phyloP scores from a whole-genome alignment of 2,888 invertebrate genomes.

The Lithosia quadra region DNA sequence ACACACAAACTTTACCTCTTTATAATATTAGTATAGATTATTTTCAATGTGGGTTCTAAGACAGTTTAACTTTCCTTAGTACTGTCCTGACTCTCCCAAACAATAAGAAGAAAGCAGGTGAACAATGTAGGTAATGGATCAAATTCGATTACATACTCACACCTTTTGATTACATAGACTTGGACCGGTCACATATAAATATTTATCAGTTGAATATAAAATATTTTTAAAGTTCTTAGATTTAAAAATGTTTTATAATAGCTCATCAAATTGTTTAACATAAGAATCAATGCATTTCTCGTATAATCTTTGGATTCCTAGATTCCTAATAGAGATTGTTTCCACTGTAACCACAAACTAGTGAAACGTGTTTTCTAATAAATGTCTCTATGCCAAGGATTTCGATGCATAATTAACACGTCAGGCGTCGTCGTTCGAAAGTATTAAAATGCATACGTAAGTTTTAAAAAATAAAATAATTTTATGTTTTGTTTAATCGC shows the following conservation, averaged over 20 bases:
- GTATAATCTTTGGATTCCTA: too few species aligned
- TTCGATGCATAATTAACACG: neutral
- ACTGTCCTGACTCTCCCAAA: too few species aligned
- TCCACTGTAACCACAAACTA: too few species aligned
- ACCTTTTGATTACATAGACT: neutral
- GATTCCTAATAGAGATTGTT: too few species aligned
- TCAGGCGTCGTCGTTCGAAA: neutral
- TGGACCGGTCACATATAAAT: neutral
- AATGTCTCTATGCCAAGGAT: neutral
- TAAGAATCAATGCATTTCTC: too few species aligned
- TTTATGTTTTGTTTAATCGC: neutral
- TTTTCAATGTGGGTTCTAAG: too few species aligned
- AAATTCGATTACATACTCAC: too few species aligned
- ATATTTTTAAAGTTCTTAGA: neutral
- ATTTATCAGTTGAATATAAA: neutral
- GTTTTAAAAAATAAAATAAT: neutral
- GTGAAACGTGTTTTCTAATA: neutral
- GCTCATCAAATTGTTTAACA: neutral
- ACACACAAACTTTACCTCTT: too few species aligned
- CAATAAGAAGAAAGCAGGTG: neutral
- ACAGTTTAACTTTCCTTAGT: too few species aligned
- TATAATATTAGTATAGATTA: too few species aligned
- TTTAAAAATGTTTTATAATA: neutral
- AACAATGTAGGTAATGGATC: too few species aligned
- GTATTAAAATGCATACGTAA: neutral